Base-by-base conservation (phyloP, 2,797 vertebrate species). In the Typhlichthys subterraneus region DNA sequence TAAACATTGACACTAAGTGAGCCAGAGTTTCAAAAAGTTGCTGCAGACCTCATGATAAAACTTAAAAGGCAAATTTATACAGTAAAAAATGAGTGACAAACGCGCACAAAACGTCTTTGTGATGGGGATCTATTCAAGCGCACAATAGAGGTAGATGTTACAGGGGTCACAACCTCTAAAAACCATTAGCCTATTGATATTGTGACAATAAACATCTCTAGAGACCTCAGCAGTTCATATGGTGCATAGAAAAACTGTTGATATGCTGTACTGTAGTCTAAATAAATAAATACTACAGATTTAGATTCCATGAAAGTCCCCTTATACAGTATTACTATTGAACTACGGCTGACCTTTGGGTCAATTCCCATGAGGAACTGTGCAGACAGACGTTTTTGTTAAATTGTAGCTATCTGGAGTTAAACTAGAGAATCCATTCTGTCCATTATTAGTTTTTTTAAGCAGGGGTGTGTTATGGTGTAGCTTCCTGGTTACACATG, bases 121-220 rank as follows among this genome's bases (percentile, higher is more conserved):
- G 60, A 45, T 53, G 60, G 11, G 12, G 12, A 54, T 60, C 67
- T 46, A 58, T 38, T 66, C 55, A 1, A 6, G 12, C 50, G 33
- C 3, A 90, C 87, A 88, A 90, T 89, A 10, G 77, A 69, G 53
- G 71, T 80, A 85, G 70, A 70, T 86, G 77, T 45, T 72, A 57
- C 68, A 31, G 74, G 76, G 88, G 85, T 79, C 77, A 11, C 14
- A 78, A 85, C 76, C 86, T 74, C 69, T 52, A 19, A 59, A 76
- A 73, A 52, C 59, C 69, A 69, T 87, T 85, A 88, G 83, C 81
- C 86, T 59, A 88, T 87, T 89, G 86, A 88, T 63, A 8, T 1
- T 29, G 17, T 83, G 65, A 89, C 87, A 90, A 89, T 88, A 75
- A 84, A 77, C 49, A 17, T 81, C 88, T 84, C 85, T 2, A 2